A percentile compares a stretch with the other conserved stretches of the same genome.
These are phyloP conservation scores for Sepioteuthis lessoniana DNA, from an alignment of 2,888 invertebrate species.

Conservation along the genomic window DNA sequence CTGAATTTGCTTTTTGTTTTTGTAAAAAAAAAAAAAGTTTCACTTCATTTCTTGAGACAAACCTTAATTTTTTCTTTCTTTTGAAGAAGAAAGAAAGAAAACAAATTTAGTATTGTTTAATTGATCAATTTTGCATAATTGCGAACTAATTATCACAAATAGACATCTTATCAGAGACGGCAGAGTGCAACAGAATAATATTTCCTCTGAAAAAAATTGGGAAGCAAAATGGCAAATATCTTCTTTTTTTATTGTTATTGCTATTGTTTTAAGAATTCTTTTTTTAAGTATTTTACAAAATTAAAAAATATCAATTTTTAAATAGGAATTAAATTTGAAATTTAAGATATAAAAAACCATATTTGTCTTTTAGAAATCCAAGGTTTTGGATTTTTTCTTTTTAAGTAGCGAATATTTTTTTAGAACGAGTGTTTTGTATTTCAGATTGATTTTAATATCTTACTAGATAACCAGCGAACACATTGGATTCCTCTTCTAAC, in stretches of 20 bases:
- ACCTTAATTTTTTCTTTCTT: background rate
- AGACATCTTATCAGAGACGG: background rate
- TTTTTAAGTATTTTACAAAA: background rate
- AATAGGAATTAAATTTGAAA: background rate
- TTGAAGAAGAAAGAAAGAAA: background rate
- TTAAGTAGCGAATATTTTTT: background rate
- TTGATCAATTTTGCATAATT: slow-evolving; percentile 12
- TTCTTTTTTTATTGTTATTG: background rate
- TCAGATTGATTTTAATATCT: too few species aligned
- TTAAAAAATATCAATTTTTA: background rate
- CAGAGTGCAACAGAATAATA: background rate
- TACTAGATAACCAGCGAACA: too few species aligned
- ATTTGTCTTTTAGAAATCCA: background rate
- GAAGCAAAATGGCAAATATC: background rate
- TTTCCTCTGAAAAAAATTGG: background rate
- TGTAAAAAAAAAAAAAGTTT: background rate
- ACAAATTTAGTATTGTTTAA: background rate
- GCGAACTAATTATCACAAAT: background rate
- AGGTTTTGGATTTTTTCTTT: background rate
- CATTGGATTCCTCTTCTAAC: too few species aligned
- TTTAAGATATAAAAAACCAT: background rate
- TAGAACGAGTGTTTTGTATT: too few species aligned
- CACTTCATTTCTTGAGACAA: background rate
- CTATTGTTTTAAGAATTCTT: too few species aligned
- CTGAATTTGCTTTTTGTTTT: background rate